Evolutionary conservation across 2,888 invertebrate species (phyloP).

Genomic region (Dynastes hyllus): DNA sequence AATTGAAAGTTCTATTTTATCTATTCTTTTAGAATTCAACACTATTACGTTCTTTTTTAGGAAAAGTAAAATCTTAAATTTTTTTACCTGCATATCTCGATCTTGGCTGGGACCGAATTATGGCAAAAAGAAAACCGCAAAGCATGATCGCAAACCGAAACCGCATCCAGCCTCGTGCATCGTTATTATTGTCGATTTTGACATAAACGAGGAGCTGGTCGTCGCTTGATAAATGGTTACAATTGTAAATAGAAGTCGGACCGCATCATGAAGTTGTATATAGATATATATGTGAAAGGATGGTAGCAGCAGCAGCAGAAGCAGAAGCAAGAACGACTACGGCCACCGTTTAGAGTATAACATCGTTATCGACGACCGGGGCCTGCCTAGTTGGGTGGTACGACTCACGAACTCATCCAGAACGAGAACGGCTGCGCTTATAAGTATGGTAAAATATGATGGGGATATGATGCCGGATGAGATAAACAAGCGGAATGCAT

Average conservation of each 20-base stretch:
- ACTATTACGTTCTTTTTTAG: too few species aligned
- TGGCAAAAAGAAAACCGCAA: neutral
- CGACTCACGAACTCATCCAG: conserved; percentile 34
- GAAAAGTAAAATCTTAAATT: too few species aligned
- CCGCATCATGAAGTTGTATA: neutral
- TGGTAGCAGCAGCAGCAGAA: neutral
- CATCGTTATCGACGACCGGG: neutral
- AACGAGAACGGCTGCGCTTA: neutral
- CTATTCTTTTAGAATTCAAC: too few species aligned
- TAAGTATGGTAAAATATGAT: too few species aligned
- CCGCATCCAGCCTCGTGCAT: neutral
- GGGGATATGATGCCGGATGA: too few species aligned
- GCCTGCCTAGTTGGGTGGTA: conserved; percentile 41
- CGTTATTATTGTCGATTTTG: conserved; percentile 24
- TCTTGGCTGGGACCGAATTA: neutral
- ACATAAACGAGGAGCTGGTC: conserved; percentile 20
- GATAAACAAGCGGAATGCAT: too few species aligned
- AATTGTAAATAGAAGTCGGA: conserved; percentile 22
- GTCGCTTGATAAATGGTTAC: conserved; percentile 8
- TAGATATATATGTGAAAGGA: too few species aligned
- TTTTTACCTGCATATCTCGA: too few species aligned
- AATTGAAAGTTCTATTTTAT: too few species aligned
- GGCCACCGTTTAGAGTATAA: neutral
- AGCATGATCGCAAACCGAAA: conserved; percentile 1
- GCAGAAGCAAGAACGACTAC: neutral